phyloP scores from a whole-genome alignment of 2,888 invertebrate species.

The Taenaris catops region DNA sequence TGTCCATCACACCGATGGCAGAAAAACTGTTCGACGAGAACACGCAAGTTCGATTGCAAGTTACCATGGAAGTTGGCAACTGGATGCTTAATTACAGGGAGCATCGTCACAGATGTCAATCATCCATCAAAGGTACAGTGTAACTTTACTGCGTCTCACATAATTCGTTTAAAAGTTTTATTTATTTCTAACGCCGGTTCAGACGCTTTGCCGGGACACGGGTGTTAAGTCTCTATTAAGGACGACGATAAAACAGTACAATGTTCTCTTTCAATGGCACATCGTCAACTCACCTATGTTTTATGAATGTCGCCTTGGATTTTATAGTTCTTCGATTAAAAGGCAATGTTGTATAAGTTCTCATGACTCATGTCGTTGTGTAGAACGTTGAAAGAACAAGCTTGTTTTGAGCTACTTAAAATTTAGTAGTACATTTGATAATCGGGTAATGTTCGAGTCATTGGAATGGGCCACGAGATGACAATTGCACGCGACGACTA shows the following conservation, averaged over 20 bases:
- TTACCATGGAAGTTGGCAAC: constrained; percentile 86
- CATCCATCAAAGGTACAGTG: constrained; percentile 29
- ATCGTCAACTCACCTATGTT: constrained; percentile 21
- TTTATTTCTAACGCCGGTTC: constrained; percentile 29
- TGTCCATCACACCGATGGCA: constrained; percentile 89
- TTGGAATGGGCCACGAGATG: no score
- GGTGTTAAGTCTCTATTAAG: constrained; percentile 32
- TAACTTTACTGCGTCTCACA: constrained; percentile 36
- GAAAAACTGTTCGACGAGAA: constrained; percentile 93
- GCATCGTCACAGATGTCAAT: constrained; percentile 35
- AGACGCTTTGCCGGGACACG: constrained; percentile 27
- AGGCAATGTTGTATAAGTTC: constrained; percentile 4
- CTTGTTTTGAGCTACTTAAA: constrained; percentile 2
- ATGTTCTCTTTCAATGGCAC: constrained; percentile 29
- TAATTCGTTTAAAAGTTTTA: constrained; percentile 33
- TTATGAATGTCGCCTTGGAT: constrained; percentile 20
- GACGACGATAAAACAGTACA: constrained; percentile 29
- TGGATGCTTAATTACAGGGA: constrained; percentile 90
- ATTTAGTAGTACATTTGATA: no score
- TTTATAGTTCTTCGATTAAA: constrained; percentile 9
- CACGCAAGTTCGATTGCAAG: constrained; percentile 87
- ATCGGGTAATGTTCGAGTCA: no score
- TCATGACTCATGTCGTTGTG: constrained; percentile 10
- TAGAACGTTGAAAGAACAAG: constrained; percentile 2
- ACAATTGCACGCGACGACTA: no score